These are phyloP conservation scores for Sitta europaea DNA, from an alignment of 2,113 vertebrate species.

Conservation along the genomic window DNA sequence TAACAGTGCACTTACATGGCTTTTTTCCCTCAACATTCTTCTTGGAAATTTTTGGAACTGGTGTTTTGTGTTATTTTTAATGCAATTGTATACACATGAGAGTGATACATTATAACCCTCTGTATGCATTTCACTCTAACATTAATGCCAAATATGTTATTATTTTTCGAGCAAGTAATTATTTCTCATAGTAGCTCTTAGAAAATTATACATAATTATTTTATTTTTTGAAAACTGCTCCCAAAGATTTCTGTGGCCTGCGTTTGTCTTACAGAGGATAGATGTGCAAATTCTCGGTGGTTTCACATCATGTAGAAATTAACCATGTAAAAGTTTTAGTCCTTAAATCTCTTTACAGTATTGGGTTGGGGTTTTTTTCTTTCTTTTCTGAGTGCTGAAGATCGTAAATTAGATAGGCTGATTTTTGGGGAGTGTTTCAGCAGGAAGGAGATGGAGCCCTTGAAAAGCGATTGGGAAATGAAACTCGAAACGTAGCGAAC, in stretches of 20 bases:
- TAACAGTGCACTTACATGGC: not conserved
- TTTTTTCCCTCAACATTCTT: not conserved
- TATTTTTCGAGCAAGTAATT: not conserved
- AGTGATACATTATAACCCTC: not conserved
- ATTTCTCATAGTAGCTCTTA: not conserved
- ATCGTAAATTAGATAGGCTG: not conserved
- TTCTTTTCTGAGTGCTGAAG: not conserved
- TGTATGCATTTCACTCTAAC: not conserved
- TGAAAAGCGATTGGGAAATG: not conserved
- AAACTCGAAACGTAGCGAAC: not conserved
- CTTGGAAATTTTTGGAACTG: not conserved
- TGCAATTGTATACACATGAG: not conserved
- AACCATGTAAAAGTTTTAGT: slow-evolving; percentile 17
- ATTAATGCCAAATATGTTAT: not conserved
- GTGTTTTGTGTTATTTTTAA: not conserved
- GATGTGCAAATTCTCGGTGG: not conserved
- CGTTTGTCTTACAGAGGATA: not conserved
- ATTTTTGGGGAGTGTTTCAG: not conserved
- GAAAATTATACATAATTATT: not conserved
- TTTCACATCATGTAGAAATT: not conserved
- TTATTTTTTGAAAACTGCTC: not conserved
- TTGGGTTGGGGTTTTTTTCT: not conserved
- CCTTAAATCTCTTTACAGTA: not conserved
- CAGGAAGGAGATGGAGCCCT: not conserved
- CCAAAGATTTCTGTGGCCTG: not conserved